Evolutionary conservation across 2,113 vertebrate species (phyloP).

Genomic region (Cololabis saira): DNA sequence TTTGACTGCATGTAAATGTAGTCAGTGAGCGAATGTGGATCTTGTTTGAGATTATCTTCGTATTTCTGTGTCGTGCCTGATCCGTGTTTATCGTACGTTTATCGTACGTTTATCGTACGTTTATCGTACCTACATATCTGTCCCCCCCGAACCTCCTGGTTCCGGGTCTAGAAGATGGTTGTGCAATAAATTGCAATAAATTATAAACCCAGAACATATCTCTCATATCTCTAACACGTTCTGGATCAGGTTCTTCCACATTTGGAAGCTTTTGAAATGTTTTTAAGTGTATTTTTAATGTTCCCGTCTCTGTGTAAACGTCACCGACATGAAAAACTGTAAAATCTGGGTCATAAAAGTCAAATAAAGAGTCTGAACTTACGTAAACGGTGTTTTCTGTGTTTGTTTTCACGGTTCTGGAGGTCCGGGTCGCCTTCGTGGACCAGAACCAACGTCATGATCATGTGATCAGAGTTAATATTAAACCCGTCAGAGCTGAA

Average conservation of each 20-base stretch:
- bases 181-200: slow-evolving; percentile 68
- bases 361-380: slow-evolving; percentile 69
- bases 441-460: no score
- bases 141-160: slow-evolving; percentile 21
- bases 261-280: slow-evolving; percentile 77
- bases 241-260: slow-evolving; percentile 79
- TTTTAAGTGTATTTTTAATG: slow-evolving; percentile 81
- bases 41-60: slow-evolving; percentile 19
- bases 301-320: slow-evolving; percentile 64
- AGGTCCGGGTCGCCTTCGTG: no score
- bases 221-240: slow-evolving; percentile 54
- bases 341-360: slow-evolving; percentile 67
- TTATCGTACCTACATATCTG: slow-evolving; percentile 52
- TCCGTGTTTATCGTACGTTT: slow-evolving; percentile 44
- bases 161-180: slow-evolving; percentile 33
- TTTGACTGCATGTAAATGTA: no score
- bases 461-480: no score
- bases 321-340: slow-evolving; percentile 57
- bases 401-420: no score
- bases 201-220: slow-evolving; percentile 17
- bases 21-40: slow-evolving; percentile 32
- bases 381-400: no score
- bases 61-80: slow-evolving; percentile 73
- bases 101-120: no score
- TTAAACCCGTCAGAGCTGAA: no score